Evolutionary conservation across 1,140 invertebrate genomes (phyloP).

Genomic region (Psix sp.): DNA sequence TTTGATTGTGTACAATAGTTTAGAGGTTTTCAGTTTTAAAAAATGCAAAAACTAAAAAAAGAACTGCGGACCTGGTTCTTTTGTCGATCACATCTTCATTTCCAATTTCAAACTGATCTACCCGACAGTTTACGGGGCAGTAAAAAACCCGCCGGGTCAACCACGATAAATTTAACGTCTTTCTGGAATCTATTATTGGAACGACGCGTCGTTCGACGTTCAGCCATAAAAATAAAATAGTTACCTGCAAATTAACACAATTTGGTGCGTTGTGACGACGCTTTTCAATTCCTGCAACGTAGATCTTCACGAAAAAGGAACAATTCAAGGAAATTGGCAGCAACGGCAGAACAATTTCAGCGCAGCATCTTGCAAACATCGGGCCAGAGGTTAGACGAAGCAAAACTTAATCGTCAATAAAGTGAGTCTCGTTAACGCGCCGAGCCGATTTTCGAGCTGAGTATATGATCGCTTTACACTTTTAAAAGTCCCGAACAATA

Average conservation of each 20-base stretch:
- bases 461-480: conserved; percentile 37
- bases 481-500: conserved; percentile 45
- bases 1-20: no score
- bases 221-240: conserved; percentile 75
- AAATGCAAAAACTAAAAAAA: no score
- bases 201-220: conserved; percentile 62
- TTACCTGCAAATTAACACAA: conserved; percentile 75
- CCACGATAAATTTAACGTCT: conserved; percentile 66
- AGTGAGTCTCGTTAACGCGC: conserved; percentile 75
- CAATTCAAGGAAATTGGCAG: conserved; percentile 76
- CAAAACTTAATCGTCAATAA: conserved; percentile 75
- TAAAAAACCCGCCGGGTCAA: conserved; percentile 55
- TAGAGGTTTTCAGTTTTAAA: no score
- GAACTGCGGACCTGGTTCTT: conserved; percentile 7
- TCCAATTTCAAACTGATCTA: conserved; percentile 49
- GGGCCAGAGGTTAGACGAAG: conserved; percentile 68
- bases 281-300: conserved; percentile 42
- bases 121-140: conserved; percentile 34
- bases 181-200: conserved; percentile 63
- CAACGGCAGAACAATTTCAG: conserved; percentile 74
- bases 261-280: conserved; percentile 67
- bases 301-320: conserved; percentile 62
- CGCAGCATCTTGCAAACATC: conserved; percentile 69
- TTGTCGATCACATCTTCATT: conserved; percentile 42
- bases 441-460: conserved; percentile 60